Conservation (phyloP, 1,140 invertebrate genomes). For the Drosophila parvula region DNA sequence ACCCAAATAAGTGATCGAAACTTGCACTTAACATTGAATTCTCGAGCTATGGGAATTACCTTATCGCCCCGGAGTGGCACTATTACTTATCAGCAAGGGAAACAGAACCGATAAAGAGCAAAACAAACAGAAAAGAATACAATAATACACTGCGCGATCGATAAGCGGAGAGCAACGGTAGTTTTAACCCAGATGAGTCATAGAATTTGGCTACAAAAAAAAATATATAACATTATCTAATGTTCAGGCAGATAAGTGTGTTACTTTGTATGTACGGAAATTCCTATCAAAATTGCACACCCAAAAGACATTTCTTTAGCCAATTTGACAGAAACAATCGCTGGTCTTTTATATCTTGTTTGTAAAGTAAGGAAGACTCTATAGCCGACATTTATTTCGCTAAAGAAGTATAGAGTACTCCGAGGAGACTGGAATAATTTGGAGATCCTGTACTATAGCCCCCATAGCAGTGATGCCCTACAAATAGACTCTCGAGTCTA, state of each 20-base stretch:
- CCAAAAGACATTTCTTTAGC: neutral
- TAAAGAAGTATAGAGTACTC: neutral
- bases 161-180: slow-evolving; percentile 34
- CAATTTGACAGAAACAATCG: neutral
- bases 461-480: no score
- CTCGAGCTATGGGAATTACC: slow-evolving; percentile 11
- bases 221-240: slow-evolving; percentile 22
- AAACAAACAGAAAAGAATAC: slow-evolving; percentile 38
- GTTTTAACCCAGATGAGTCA: slow-evolving; percentile 19
- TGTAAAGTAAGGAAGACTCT: neutral
- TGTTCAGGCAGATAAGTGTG: slow-evolving; percentile 10
- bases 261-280: slow-evolving; percentile 26
- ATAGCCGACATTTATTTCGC: neutral
- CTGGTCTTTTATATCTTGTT: neutral
- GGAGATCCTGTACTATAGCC: neutral
- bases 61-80: slow-evolving; percentile 32
- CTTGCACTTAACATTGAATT: slow-evolving; percentile 59
- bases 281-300: slow-evolving; percentile 6
- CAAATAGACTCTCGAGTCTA: no score
- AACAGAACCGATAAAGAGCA: slow-evolving; percentile 36
- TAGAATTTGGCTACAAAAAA: neutral
- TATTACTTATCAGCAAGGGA: slow-evolving; percentile 43
- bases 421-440: neutral
- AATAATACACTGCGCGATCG: slow-evolving; percentile 13
- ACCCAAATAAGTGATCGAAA: slow-evolving; percentile 23